Base-by-base conservation (phyloP, 92 coral and sea anemone genomes). In the Bergia puertoricense region DNA sequence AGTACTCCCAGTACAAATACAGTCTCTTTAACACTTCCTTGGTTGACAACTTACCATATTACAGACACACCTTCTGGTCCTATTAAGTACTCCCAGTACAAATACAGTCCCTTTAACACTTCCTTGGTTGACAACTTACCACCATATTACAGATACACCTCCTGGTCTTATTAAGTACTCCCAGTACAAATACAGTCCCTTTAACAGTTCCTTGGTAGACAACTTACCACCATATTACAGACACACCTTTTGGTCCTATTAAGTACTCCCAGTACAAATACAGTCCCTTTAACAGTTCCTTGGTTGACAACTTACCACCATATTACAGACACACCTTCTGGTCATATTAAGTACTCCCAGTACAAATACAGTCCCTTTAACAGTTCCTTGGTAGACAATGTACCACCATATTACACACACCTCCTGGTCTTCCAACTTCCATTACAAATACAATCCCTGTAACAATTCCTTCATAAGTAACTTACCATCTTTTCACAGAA, bases 301-400 rank as follows among this genome's bases (percentile, higher is more conserved):
- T 73, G 44, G 5, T 0, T 1, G 38, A 13, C 14, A 85, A 86
- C 92, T 90, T 88, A 96, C 98, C 92, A 92, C 73, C 93, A 89
- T 22, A 96, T 46, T 10, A 94, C 77, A 75, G 90, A 86, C 50
- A 89, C 88, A 18, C 94, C 93, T 36, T 91, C 89, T 16, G 96
- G 94, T 62, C 81, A 76, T 38, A 79, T 65, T 45, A 92, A n/a
- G n/a, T n/a, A n/a, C 77, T 79, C 94, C 98, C 51, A 96, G 88
- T 40, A 96, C 77, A 88, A 90, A 94, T 66, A 96, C 66, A 0
- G 98, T 92, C 20, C 98, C 98, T n/a, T 46, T 85, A 85, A 23
- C 98, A 48, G 9, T 48, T 11, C 9, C 72, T 3, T 69, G 75
- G 75, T 38, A 69, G 75, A 5, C n/a, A n/a, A n/a, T n/a, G 30